Conservation (phyloP, 2,888 invertebrate genomes). For the Pseudococcus viburni region DNA sequence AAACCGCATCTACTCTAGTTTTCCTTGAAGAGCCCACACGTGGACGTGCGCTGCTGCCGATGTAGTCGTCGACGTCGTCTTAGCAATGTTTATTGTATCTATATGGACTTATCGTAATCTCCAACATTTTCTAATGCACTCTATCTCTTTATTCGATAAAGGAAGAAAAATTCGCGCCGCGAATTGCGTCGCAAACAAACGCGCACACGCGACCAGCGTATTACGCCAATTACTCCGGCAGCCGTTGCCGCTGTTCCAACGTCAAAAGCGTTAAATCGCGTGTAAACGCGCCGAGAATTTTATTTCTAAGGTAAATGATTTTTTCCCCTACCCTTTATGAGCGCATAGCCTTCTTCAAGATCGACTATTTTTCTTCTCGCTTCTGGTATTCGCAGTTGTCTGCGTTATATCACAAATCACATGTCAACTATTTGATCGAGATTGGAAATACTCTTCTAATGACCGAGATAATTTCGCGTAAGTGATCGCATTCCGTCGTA, state of each 20-base stretch:
- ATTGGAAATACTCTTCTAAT: neutral
- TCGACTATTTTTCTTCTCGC: neutral
- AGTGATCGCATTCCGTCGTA: constrained; percentile 25
- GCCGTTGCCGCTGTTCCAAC: neutral
- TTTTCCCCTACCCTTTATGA: neutral
- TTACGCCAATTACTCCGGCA: constrained; percentile 26
- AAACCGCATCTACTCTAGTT: constrained; percentile 45
- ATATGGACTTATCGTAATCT: constrained; percentile 15
- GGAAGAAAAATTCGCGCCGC: constrained; percentile 22
- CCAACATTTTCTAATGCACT: constrained; percentile 5
- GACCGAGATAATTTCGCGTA: constrained; percentile 1
- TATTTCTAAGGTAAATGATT: neutral
- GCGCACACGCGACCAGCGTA: constrained; percentile 13
- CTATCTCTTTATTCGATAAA: constrained; percentile 13
- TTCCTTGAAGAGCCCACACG: constrained; percentile 63
- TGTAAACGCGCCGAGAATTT: constrained; percentile 30
- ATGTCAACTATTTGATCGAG: neutral
- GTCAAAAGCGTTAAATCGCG: constrained; percentile 25
- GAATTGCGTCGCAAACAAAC: neutral
- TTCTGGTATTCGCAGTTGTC: neutral
- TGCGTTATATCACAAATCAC: neutral
- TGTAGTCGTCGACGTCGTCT: neutral
- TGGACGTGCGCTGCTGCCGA: constrained; percentile 21
- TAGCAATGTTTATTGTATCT: neutral
- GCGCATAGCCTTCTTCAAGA: neutral